Conservation (phyloP, 1,140 invertebrate genomes). For the Platyscapa corneri region DNA sequence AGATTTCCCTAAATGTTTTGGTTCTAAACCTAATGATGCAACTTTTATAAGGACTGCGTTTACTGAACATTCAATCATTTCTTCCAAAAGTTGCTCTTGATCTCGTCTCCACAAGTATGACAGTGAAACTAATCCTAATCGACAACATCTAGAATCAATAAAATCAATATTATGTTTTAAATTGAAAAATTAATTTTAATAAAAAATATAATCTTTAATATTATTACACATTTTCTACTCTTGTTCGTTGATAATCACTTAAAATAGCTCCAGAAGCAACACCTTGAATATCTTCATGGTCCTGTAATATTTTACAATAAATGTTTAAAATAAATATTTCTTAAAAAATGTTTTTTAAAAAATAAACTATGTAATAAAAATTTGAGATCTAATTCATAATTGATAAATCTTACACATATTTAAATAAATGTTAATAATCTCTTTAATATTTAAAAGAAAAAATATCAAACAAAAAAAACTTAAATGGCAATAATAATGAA, state of each 20-base stretch:
- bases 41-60: slow-evolving; percentile 98
- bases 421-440: background rate
- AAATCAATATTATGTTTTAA: slow-evolving; percentile 54
- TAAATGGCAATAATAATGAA: background rate
- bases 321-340: slow-evolving; percentile 33
- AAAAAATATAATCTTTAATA: slow-evolving; percentile 15
- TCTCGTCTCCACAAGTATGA: slow-evolving; percentile 96
- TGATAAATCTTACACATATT: background rate
- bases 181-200: background rate
- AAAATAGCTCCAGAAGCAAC: slow-evolving; percentile 97
- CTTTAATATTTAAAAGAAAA: background rate
- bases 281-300: slow-evolving; percentile 88
- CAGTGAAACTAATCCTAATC: slow-evolving; percentile 90
- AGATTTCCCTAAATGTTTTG: slow-evolving; percentile 91
- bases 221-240: slow-evolving; percentile 98
- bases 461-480: background rate
- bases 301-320: slow-evolving; percentile 77
- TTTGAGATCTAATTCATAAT: background rate
- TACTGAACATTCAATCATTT: slow-evolving; percentile 96
- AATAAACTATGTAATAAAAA: background rate
- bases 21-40: slow-evolving; percentile 91
- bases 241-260: slow-evolving; percentile 97
- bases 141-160: slow-evolving; percentile 82
- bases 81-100: slow-evolving; percentile 94
- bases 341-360: background rate